phyloP scores from a whole-genome alignment of 2,888 invertebrate genomes.

The Epistrophe eligans region DNA sequence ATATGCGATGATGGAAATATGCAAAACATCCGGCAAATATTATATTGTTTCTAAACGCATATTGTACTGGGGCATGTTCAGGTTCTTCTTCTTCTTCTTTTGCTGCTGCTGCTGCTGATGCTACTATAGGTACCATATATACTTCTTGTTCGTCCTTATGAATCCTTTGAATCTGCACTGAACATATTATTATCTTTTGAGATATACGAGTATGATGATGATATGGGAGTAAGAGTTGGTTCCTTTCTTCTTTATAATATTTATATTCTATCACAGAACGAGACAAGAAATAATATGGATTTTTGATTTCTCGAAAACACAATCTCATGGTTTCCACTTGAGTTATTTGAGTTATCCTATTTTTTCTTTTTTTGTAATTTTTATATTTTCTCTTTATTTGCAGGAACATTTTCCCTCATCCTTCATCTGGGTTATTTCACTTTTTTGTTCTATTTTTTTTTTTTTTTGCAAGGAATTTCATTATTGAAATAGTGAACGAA shows the following conservation, averaged over 20 bases:
- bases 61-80: slow-evolving; percentile 51
- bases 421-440: background rate
- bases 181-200: slow-evolving; percentile 37
- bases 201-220: background rate
- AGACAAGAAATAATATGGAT: slow-evolving; percentile 48
- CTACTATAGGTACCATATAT: background rate
- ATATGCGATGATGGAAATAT: slow-evolving; percentile 42
- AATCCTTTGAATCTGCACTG: slow-evolving; percentile 38
- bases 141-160: slow-evolving; percentile 9
- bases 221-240: background rate
- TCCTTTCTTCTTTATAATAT: background rate
- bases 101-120: too few relatives aligned
- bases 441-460: slow-evolving; percentile 21
- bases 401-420: slow-evolving; percentile 4
- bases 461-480: slow-evolving; percentile 67
- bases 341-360: slow-evolving; percentile 72
- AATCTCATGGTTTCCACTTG: slow-evolving; percentile 75
- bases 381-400: slow-evolving; percentile 22
- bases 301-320: slow-evolving; percentile 68
- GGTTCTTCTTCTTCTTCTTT: background rate
- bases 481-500: slow-evolving; percentile 69
- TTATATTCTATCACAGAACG: background rate
- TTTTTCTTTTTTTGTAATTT: slow-evolving; percentile 28
- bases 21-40: slow-evolving; percentile 71
- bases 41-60: slow-evolving; percentile 65